A percentile compares a stretch with the other conserved stretches of the same genome.
phyloP scores from a whole-genome alignment of 2,888 invertebrate species.

The Brachyptera risi region DNA sequence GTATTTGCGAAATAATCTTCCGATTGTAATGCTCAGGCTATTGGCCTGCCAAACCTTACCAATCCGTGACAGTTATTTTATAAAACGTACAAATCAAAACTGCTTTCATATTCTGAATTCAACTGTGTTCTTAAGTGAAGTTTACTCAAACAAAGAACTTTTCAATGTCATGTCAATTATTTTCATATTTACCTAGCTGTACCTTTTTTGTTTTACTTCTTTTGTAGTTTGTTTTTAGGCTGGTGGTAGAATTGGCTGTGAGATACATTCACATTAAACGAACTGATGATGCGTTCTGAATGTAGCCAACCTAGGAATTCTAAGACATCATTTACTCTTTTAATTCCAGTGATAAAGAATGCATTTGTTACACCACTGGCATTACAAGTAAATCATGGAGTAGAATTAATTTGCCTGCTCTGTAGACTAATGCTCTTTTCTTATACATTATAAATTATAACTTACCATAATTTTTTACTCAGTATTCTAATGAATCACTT shows the following conservation, averaged over 20 bases:
- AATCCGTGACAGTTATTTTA: too few relatives aligned
- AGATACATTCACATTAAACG: constrained; percentile 14
- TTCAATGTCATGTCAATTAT: constrained; percentile 1
- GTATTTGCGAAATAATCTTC: too few relatives aligned
- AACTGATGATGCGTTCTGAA: constrained; percentile 11
- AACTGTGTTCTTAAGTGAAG: not conserved
- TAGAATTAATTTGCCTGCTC: not conserved
- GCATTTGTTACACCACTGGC: too few relatives aligned
- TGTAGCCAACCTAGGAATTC: not conserved
- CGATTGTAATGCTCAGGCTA: too few relatives aligned
- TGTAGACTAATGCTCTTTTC: not conserved
- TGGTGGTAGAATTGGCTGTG: constrained; percentile 8
- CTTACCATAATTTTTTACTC: too few relatives aligned
- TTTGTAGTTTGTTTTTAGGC: constrained; percentile 4
- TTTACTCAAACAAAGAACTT: constrained; percentile 4
- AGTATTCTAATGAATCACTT: too few relatives aligned
- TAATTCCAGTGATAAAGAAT: too few relatives aligned
- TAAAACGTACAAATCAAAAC: too few relatives aligned
- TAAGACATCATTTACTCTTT: too few relatives aligned
- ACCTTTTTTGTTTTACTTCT: constrained; percentile 10
- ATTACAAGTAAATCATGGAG: too few relatives aligned
- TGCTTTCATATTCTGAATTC: constrained; percentile 14
- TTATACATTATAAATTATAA: too few relatives aligned
- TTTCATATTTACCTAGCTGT: not conserved
- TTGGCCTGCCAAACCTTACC: too few relatives aligned